phyloP scores from a whole-genome alignment of 2,797 vertebrate species.

The Acanthopagrus latus region DNA sequence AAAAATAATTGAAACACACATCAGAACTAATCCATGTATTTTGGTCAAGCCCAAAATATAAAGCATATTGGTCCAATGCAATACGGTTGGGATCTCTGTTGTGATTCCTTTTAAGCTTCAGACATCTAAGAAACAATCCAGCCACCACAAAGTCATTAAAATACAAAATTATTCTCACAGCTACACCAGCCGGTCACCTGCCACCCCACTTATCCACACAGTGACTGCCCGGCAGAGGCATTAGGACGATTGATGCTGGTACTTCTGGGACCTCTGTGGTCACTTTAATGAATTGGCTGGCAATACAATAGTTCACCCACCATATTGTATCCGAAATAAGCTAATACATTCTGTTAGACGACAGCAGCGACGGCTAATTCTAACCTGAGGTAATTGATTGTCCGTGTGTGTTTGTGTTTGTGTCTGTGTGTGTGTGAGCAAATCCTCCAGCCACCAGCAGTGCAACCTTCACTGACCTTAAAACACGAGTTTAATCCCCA shows the following conservation, averaged over 20 bases:
- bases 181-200: neutral
- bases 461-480: slow-evolving; percentile 48
- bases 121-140: neutral
- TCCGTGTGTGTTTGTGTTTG: neutral
- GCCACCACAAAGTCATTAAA: slow-evolving; percentile 6
- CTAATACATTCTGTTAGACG: slow-evolving; percentile 30
- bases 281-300: slow-evolving; percentile 50
- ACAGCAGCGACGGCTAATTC: slow-evolving; percentile 18
- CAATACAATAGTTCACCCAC: slow-evolving; percentile 23
- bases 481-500: slow-evolving; percentile 61
- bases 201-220: slow-evolving; percentile 7
- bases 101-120: neutral
- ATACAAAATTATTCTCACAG: neutral
- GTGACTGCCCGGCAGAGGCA: neutral
- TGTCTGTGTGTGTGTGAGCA: slow-evolving; percentile 13
- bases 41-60: neutral
- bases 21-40: too few relatives aligned
- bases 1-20: too few relatives aligned
- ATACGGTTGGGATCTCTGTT: neutral
- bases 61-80: neutral
- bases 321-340: slow-evolving; percentile 33
- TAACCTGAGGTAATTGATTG: neutral
- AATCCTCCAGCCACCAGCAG: slow-evolving; percentile 31
- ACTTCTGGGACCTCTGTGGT: slow-evolving; percentile 24
- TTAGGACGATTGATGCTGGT: slow-evolving; percentile 6